phyloP scores from a whole-genome alignment of 2,797 vertebrate species.

The Lepilemur ruficaudatus region DNA sequence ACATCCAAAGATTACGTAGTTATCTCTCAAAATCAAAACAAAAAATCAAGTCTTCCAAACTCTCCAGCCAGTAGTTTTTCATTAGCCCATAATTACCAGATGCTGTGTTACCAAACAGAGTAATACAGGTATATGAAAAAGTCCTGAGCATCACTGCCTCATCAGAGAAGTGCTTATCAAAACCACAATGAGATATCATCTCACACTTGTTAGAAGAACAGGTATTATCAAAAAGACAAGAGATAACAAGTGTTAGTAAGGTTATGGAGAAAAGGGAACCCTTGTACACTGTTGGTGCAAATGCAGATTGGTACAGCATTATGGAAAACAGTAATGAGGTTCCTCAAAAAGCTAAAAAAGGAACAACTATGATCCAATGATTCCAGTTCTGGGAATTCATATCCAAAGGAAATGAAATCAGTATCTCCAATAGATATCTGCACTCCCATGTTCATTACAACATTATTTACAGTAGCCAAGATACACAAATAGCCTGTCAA shows the following conservation, averaged over 20 bases:
- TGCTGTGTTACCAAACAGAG: not conserved
- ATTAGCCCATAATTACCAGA: not conserved
- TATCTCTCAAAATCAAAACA: not conserved
- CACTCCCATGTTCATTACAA: not conserved
- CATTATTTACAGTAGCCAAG: not conserved
- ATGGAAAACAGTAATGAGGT: not conserved
- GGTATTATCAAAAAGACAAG: not conserved
- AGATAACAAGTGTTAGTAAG: not conserved
- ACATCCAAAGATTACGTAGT: not conserved
- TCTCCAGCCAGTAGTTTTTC: not conserved
- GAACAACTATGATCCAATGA: not conserved
- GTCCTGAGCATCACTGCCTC: not conserved
- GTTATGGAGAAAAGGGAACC: not conserved
- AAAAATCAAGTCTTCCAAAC: not conserved
- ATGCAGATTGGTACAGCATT: not conserved
- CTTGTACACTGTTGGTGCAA: not conserved
- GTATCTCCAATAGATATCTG: not conserved
- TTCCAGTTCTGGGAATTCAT: not conserved
- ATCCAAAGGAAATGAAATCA: not conserved
- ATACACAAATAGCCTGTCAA: not conserved
- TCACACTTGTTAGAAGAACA: not conserved
- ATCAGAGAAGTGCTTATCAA: not conserved
- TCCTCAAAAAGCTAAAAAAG: not conserved
- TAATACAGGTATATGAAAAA: not conserved
- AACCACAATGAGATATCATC: not conserved